Percentiles rank a stretch among this genome's conserved stretches.
Conservation (phyloP, 2,797 vertebrate genomes). For the Australoheros facetus region DNA sequence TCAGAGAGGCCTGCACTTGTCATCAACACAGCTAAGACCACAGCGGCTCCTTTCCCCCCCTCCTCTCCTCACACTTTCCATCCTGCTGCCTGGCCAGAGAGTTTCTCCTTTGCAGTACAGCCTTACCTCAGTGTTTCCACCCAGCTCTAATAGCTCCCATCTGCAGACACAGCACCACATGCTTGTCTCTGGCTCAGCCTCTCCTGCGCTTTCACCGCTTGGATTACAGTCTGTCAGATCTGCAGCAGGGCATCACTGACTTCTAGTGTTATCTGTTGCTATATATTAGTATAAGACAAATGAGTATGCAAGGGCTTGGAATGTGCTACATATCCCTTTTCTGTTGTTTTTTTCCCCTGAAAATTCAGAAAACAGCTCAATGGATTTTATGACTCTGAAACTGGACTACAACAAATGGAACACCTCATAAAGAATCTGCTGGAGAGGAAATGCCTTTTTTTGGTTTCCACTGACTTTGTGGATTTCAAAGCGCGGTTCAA, state of each 20-base stretch:
- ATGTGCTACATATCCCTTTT: not conserved
- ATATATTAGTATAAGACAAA: slow-evolving; percentile 32
- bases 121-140: slow-evolving; percentile 80
- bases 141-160: slow-evolving; percentile 76
- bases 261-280: slow-evolving; percentile 34
- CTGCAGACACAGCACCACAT: slow-evolving; percentile 73
- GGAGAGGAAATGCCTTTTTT: slow-evolving; percentile 34
- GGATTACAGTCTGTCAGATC: slow-evolving; percentile 44
- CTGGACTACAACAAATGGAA: slow-evolving; percentile 13
- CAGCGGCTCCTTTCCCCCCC: slow-evolving; percentile 56
- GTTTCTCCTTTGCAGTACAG: slow-evolving; percentile 54
- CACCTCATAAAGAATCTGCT: slow-evolving; percentile 30
- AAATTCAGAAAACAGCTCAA: slow-evolving; percentile 15
- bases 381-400: slow-evolving; percentile 39
- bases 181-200: slow-evolving; percentile 49
- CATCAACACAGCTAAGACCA: slow-evolving; percentile 66
- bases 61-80: slow-evolving; percentile 71
- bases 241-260: slow-evolving; percentile 44
- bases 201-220: slow-evolving; percentile 35
- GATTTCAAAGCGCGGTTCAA: slow-evolving; percentile 49
- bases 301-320: slow-evolving; percentile 5
- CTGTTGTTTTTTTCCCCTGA: slow-evolving; percentile 11
- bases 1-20: slow-evolving; percentile 71
- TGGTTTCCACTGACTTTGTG: slow-evolving; percentile 44
- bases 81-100: slow-evolving; percentile 53